Evolutionary conservation across 2,113 vertebrate species (phyloP).

Genomic region (Origma solitaria): DNA sequence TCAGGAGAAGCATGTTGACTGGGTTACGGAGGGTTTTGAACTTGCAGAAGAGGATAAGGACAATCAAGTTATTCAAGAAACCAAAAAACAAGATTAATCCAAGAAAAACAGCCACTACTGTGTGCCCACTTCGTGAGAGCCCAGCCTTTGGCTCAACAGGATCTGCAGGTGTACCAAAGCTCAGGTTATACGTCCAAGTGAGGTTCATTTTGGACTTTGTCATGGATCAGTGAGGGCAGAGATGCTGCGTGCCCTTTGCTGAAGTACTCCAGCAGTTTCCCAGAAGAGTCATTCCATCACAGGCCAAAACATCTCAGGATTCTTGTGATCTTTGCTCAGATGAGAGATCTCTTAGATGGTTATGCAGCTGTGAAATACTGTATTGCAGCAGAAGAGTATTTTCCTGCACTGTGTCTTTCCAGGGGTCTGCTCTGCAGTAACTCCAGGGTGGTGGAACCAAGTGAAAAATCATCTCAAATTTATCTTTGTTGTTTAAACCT

Average conservation of each 20-base stretch:
- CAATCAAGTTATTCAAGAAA: conserved; percentile 84
- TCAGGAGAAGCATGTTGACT: conserved; percentile 87
- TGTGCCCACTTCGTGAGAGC: conserved; percentile 76
- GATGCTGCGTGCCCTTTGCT: not conserved
- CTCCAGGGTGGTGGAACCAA: not conserved
- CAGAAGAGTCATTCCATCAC: not conserved
- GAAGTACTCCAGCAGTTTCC: not conserved
- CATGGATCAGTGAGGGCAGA: not conserved
- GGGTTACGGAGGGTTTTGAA: conserved; percentile 86
- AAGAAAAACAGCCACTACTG: conserved; percentile 81
- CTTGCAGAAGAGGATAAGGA: conserved; percentile 85
- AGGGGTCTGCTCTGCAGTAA: not conserved
- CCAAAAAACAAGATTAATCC: conserved; percentile 86
- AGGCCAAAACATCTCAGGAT: not conserved
- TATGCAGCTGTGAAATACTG: not conserved
- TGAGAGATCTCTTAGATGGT: not conserved
- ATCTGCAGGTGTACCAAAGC: conserved; percentile 13
- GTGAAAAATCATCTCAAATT: not conserved
- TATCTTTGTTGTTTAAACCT: not conserved
- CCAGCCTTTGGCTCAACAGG: conserved; percentile 22
- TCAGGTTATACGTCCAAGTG: conserved; percentile 44
- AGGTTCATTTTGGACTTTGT: conserved; percentile 14
- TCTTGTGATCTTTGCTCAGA: not conserved
- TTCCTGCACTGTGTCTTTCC: not conserved
- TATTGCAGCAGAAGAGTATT: not conserved